Evolutionary conservation across 30 jellyfish, hydroid and myxozoan species (phyloP).

Genomic region (Phacellophora camtschatica): DNA sequence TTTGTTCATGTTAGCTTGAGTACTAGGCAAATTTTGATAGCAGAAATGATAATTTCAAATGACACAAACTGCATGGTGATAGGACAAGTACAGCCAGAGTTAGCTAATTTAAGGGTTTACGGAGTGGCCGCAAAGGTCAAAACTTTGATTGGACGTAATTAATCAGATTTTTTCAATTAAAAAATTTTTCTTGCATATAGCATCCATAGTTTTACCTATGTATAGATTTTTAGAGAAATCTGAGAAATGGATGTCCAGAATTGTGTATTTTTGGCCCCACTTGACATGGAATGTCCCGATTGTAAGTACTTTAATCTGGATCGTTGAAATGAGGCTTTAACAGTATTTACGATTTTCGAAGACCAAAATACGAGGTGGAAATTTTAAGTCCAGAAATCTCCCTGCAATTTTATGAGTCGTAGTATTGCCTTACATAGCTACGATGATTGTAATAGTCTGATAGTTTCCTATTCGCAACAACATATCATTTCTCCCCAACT

Average conservation of each 20-base stretch:
- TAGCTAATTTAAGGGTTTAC: background rate
- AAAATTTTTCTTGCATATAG: background rate
- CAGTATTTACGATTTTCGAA: too few relatives aligned
- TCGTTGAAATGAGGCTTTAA: too few relatives aligned
- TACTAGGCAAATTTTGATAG: background rate
- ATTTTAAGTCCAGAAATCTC: too few relatives aligned
- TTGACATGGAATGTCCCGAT: conserved; percentile 34
- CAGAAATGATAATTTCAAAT: conserved; percentile 12
- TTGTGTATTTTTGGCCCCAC: conserved; percentile 30
- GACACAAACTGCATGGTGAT: background rate
- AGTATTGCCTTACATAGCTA: too few relatives aligned
- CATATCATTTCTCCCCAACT: too few relatives aligned
- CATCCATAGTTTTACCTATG: background rate
- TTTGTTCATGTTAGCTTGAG: background rate
- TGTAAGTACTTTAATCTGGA: too few relatives aligned
- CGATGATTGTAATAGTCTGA: too few relatives aligned
- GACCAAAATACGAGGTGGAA: too few relatives aligned
- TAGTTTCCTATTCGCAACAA: too few relatives aligned
- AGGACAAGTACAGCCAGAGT: conserved; percentile 1
- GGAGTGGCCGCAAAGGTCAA: conserved; percentile 4
- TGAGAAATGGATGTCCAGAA: conserved; percentile 11
- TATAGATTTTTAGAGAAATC: conserved; percentile 14
- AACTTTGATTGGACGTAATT: conserved; percentile 27
- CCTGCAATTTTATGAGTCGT: too few relatives aligned
- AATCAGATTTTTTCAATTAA: background rate